These are phyloP conservation scores for Hypotaenidia okinawae DNA, from an alignment of 2,797 vertebrate genomes.

Conservation along the genomic window DNA sequence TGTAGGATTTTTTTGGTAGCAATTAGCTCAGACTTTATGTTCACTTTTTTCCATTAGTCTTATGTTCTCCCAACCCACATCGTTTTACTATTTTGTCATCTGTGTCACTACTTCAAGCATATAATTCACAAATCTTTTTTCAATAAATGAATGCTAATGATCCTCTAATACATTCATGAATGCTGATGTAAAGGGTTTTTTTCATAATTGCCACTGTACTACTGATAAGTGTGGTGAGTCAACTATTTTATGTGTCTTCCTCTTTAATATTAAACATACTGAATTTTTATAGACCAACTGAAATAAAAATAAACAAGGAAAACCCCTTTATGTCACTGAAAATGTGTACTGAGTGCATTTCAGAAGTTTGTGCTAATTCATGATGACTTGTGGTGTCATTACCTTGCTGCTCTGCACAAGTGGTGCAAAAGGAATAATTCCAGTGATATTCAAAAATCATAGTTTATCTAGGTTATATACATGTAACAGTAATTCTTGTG, in stretches of 20 bases:
- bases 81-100: background rate
- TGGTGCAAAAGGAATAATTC: conserved; percentile 7
- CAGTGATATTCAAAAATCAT: conserved; percentile 14
- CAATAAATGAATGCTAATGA: background rate
- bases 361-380: conserved; percentile 58
- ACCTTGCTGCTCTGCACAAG: background rate
- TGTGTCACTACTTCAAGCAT: background rate
- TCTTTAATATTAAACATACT: conserved; percentile 55
- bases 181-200: conserved; percentile 44
- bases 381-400: background rate
- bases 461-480: background rate
- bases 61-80: background rate
- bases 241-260: background rate
- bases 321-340: conserved; percentile 40
- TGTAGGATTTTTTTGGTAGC: background rate
- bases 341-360: conserved; percentile 23
- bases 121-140: background rate
- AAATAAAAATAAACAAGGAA: conserved; percentile 61
- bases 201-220: background rate
- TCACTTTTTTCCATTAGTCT: background rate
- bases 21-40: background rate
- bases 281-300: conserved; percentile 52
- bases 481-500: background rate
- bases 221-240: conserved; percentile 17
- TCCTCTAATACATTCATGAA: conserved; percentile 18